Conservation (phyloP, 2,797 vertebrate genomes). For the Dallia pectoralis region DNA sequence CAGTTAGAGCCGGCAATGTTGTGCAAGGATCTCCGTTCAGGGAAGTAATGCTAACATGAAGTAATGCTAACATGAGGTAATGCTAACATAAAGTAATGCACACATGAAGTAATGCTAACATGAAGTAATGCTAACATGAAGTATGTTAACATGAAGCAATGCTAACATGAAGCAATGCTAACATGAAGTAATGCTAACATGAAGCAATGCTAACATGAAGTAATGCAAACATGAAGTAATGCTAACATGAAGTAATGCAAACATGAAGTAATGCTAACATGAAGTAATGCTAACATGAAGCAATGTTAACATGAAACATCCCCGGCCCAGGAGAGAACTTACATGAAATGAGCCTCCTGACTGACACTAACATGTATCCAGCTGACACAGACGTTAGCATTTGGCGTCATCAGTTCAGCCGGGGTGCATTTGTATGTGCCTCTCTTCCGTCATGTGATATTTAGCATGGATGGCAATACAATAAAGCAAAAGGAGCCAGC, state of each 20-base stretch:
- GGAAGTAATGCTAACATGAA: constrained; percentile 45
- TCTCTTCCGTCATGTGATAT: constrained; percentile 5
- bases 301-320: constrained; percentile 57
- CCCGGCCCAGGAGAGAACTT: constrained; percentile 45
- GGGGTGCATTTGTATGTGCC: neutral
- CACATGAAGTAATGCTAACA: no score
- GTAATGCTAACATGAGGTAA: constrained; percentile 40
- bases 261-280: no score
- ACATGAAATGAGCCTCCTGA: constrained; percentile 37
- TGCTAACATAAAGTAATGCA: constrained; percentile 31
- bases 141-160: no score
- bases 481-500: neutral
- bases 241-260: constrained; percentile 29
- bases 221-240: constrained; percentile 43
- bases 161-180: constrained; percentile 44
- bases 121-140: constrained; percentile 45
- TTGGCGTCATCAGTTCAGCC: neutral
- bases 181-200: constrained; percentile 29
- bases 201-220: constrained; percentile 44
- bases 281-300: constrained; percentile 44
- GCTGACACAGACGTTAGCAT: neutral
- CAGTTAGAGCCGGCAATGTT: constrained; percentile 36
- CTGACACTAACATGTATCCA: neutral
- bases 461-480: neutral
- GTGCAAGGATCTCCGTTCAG: constrained; percentile 28